These are phyloP conservation scores for Diplosoma virens DNA, from an alignment of 23 tunicate species.

Conservation along the genomic window DNA sequence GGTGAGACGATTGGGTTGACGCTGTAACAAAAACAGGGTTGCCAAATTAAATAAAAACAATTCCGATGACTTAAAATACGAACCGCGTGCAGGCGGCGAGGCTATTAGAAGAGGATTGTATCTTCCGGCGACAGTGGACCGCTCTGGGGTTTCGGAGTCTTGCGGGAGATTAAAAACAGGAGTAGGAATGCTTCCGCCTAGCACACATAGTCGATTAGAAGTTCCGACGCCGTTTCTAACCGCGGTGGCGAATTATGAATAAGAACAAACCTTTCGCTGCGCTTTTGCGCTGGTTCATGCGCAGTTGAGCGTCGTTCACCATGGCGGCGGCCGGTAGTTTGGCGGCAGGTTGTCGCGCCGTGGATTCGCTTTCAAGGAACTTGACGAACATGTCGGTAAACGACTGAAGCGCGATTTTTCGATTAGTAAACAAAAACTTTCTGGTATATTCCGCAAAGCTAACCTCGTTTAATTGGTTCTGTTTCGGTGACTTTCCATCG, in stretches of 20 bases:
- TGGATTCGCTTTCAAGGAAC: conserved; percentile 81
- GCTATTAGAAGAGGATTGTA: conserved; percentile 64
- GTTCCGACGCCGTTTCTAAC: neutral
- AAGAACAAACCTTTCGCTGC: conserved; percentile 37
- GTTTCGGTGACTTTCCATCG: no score
- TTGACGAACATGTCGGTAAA: conserved; percentile 87
- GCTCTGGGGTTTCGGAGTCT: conserved; percentile 3
- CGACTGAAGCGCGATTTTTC: no score
- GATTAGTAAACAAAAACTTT: no score
- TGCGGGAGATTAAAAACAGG: conserved; percentile 33
- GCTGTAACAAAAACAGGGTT: no score
- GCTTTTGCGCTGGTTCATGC: conserved; percentile 42
- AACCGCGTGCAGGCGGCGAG: neutral
- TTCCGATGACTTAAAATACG: no score
- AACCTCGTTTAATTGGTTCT: no score
- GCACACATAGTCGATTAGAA: no score
- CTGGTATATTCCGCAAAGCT: no score
- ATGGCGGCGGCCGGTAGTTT: conserved; percentile 67
- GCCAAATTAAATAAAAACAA: no score
- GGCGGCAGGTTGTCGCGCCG: conserved; percentile 46
- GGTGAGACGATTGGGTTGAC: conserved; percentile 32
- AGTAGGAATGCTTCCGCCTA: conserved; percentile 44
- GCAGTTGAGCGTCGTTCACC: conserved; percentile 68
- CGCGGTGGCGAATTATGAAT: no score
- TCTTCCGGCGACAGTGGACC: conserved; percentile 78